Conservation (phyloP, 30 jellyfish, hydroid and myxozoan species). For the Cassiopea andromeda region DNA sequence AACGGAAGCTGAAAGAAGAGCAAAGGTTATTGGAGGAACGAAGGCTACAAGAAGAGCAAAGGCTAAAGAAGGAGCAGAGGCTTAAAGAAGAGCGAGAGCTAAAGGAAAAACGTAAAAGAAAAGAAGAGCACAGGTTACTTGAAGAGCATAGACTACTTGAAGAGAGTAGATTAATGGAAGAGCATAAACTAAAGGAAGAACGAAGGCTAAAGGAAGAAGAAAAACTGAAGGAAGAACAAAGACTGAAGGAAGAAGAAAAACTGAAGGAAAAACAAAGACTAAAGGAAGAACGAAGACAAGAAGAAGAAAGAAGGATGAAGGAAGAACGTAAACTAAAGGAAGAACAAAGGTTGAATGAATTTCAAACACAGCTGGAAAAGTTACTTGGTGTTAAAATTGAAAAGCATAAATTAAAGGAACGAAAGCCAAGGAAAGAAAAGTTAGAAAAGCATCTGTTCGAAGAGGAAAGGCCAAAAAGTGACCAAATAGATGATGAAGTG, state of each 20-base stretch:
- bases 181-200: not conserved
- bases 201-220: not conserved
- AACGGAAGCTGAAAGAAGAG: not conserved
- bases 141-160: not conserved
- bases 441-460: not conserved
- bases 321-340: not conserved
- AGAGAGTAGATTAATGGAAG: not conserved
- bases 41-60: not conserved
- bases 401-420: not conserved
- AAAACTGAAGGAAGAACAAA: not conserved
- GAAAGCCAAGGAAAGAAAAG: not conserved
- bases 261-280: not conserved
- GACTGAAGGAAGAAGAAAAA: not conserved
- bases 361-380: not conserved
- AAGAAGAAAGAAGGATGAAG: no score
- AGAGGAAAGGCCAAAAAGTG: not conserved
- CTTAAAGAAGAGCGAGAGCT: not conserved
- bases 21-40: no score
- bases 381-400: not conserved
- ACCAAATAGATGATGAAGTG: not conserved
- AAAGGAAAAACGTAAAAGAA: not conserved
- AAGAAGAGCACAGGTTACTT: not conserved
- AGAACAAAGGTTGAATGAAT: not conserved
- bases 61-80: not conserved
- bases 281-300: not conserved